A percentile compares a stretch with the other conserved stretches of the same genome.
Evolutionary conservation across 2,797 vertebrate species (phyloP).

Genomic region (Pseudochromis fuscus): DNA sequence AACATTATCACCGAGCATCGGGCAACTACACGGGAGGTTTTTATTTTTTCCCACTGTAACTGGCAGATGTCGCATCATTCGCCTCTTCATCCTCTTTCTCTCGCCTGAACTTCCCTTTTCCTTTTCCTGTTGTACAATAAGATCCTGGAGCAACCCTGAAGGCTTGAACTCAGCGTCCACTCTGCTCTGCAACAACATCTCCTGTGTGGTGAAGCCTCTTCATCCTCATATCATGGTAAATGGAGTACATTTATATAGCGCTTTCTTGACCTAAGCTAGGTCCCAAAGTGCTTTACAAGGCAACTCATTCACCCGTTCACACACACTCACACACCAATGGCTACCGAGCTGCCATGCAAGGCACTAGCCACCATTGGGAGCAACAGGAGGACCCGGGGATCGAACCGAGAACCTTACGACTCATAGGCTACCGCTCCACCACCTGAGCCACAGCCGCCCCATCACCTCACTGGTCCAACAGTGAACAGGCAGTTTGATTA

Average conservation of each 20-base stretch:
- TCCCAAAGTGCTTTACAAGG: no score
- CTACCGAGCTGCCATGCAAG: no score
- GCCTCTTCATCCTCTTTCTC: slow-evolving; percentile 1
- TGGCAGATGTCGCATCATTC: slow-evolving; percentile 47
- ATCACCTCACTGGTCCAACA: slow-evolving; percentile 31
- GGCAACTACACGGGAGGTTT: slow-evolving; percentile 10
- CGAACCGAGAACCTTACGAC: no score
- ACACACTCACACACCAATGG: no score
- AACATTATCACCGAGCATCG: slow-evolving; percentile 40
- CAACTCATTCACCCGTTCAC: no score
- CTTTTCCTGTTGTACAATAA: slow-evolving; percentile 16
- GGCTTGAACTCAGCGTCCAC: slow-evolving; percentile 40
- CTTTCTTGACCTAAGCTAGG: no score
- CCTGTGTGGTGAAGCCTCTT: slow-evolving; percentile 40
- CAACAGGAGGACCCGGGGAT: no score
- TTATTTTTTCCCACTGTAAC: slow-evolving; percentile 29
- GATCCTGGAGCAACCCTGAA: slow-evolving; percentile 47
- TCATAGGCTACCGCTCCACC: no score
- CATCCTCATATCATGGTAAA: slow-evolving; percentile 20
- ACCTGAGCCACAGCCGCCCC: no score
- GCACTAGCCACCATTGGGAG: no score
- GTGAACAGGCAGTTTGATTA: slow-evolving; percentile 62
- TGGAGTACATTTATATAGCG: no score
- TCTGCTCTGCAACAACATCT: slow-evolving; percentile 20
- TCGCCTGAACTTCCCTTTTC: slow-evolving; percentile 17